Evolutionary conservation across 35 echinoderm and acorn worm genomes (phyloP).

Genomic region (Nesometra sesokonis): DNA sequence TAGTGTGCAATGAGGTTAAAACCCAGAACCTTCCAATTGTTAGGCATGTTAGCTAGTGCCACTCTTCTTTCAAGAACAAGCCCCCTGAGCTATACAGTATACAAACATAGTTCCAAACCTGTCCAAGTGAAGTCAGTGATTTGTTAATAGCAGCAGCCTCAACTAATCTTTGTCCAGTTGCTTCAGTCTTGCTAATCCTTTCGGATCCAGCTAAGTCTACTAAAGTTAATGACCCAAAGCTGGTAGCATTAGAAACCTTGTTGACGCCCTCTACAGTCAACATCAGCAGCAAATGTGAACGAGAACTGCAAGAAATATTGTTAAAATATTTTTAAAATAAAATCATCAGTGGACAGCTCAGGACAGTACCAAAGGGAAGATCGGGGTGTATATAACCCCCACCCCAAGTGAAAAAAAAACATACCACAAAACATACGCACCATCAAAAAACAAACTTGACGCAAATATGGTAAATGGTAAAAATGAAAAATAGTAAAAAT

Average conservation of each 20-base stretch:
- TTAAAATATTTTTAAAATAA: neutral
- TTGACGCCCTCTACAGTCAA: slow-evolving; percentile 74
- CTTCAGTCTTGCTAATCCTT: slow-evolving; percentile 83
- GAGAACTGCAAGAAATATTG: slow-evolving; percentile 42
- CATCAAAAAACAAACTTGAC: too few relatives aligned
- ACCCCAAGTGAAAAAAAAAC: too few relatives aligned
- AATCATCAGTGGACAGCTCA: neutral
- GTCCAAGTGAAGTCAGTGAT: slow-evolving; percentile 76
- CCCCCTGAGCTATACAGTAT: too few relatives aligned
- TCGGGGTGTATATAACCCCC: too few relatives aligned
- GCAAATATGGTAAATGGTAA: too few relatives aligned
- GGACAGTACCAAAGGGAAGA: neutral
- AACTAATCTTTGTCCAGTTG: slow-evolving; percentile 81
- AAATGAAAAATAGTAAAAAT: too few relatives aligned
- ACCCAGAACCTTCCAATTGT: too few relatives aligned
- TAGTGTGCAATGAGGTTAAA: too few relatives aligned
- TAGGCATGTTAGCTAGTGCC: too few relatives aligned
- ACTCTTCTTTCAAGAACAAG: too few relatives aligned
- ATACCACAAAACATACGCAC: too few relatives aligned
- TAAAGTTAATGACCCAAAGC: slow-evolving; percentile 74
- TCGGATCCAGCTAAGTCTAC: slow-evolving; percentile 92
- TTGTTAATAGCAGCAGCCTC: slow-evolving; percentile 98
- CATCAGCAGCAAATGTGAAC: slow-evolving; percentile 85
- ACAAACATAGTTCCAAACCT: slow-evolving; percentile 31
- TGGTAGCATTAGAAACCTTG: slow-evolving; percentile 83